phyloP scores from a whole-genome alignment of 2,888 invertebrate species.

The Eupeodes latifasciatus region DNA sequence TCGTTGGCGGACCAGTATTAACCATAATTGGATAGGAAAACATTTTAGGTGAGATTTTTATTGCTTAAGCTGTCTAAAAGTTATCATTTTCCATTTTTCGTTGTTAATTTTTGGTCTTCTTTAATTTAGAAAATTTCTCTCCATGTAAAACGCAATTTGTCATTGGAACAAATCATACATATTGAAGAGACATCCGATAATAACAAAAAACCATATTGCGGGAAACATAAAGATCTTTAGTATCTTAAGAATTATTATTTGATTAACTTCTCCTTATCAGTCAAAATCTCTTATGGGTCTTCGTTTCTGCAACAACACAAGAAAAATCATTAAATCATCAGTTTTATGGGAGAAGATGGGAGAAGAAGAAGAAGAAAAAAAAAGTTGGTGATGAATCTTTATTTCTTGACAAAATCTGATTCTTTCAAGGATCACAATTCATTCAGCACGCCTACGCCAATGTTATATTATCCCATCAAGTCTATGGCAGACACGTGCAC shows the following conservation, averaged over 20 bases:
- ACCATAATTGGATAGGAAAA: constrained; percentile 26
- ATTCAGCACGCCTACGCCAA: constrained; percentile 26
- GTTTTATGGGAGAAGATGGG: constrained; percentile 5
- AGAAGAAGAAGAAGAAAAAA: neutral
- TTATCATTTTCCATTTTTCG: constrained; percentile 34
- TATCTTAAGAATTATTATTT: constrained; percentile 29
- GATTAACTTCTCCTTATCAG: constrained; percentile 54
- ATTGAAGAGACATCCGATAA: constrained; percentile 46
- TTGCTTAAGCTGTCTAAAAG: constrained; percentile 25
- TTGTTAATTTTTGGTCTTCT: constrained; percentile 41
- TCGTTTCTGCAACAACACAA: neutral
- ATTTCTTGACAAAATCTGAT: constrained; percentile 19
- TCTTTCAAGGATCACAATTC: constrained; percentile 62
- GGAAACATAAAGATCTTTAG: constrained; percentile 34
- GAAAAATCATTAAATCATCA: constrained; percentile 50
- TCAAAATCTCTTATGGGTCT: constrained; percentile 14
- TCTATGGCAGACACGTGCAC: constrained; percentile 28
- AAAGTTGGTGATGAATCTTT: constrained; percentile 18
- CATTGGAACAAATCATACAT: constrained; percentile 49
- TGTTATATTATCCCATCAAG: neutral
- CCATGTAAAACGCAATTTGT: constrained; percentile 28
- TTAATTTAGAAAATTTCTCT: constrained; percentile 10
- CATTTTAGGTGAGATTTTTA: constrained; percentile 68
- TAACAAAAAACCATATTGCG: constrained; percentile 41
- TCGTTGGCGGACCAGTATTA: constrained; percentile 53